Percentiles rank a stretch among this genome's conserved stretches.
phyloP scores from a whole-genome alignment of 2,113 vertebrate genomes.

The Hepsetus odoe region DNA sequence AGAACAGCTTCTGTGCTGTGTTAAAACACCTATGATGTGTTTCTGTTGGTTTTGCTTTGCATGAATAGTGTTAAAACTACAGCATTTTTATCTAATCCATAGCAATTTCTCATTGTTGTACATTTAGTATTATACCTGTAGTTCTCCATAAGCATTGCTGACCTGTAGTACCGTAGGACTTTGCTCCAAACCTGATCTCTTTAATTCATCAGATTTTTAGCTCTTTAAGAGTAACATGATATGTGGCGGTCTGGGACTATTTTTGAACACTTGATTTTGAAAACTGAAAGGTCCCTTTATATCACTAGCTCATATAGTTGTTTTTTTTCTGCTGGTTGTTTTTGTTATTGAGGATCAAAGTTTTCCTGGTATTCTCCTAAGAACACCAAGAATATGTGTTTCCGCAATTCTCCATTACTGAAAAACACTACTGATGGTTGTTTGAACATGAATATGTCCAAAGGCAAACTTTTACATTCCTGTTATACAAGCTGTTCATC shows the following conservation, averaged over 20 bases:
- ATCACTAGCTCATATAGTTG: too few relatives aligned
- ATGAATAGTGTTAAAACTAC: background rate
- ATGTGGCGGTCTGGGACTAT: background rate
- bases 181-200: too few relatives aligned
- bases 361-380: background rate
- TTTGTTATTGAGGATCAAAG: background rate
- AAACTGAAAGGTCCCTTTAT: background rate
- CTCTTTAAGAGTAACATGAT: too few relatives aligned
- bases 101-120: background rate
- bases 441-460: background rate
- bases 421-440: background rate
- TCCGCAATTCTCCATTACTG: background rate
- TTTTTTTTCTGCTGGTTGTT: background rate
- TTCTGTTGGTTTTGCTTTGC: background rate
- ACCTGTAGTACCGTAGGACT: too few relatives aligned
- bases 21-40: conserved; percentile 9
- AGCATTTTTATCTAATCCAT: background rate
- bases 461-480: too few relatives aligned
- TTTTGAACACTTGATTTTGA: background rate
- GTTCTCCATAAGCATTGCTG: background rate
- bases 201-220: background rate
- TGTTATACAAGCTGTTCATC: background rate
- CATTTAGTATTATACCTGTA: background rate
- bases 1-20: conserved; percentile 4
- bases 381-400: background rate